Base-by-base conservation (phyloP, 2,797 vertebrate species). In the Notoglanidium macrostoma region DNA sequence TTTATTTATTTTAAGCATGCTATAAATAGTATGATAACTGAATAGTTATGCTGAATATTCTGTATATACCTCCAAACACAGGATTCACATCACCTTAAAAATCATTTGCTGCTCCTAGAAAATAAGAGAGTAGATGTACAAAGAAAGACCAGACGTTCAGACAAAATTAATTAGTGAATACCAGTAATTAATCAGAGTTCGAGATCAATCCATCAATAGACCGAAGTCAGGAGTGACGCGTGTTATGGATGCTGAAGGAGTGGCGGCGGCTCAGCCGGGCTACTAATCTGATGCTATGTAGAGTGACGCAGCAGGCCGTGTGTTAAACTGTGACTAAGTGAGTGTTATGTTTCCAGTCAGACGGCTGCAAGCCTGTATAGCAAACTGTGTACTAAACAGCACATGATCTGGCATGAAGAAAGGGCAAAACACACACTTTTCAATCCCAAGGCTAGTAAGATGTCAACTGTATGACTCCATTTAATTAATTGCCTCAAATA, bases 401-500 rank as follows among this genome's bases (percentile, higher is more conserved):
- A 89, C 82, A 86, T 92, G 90, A 92, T 88, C 92, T 90, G 89
- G 92, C 89, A 63, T 91, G 89, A 88, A 92, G 85, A 92, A 94
- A 93, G 92, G 92, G 89, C 92, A 93, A 86, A 81, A 83, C 21
- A 65, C 40, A 82, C 68, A 61, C 17, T 10, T 84, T 35, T 82
- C 79, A 91, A 21, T 93, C 94, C 93, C 91, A 89, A 90, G 93
- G 93, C 94, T 92, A 92, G 91, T 89, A 90, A 44, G 92, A 94
- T 94, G 92, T 95, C 94, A 94, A 93, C 93, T 94, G 70, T 72
- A 70, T 67, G 44, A 12, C 17, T 59, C 79, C 74, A 61, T 93
- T 90, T 92, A 92, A 92, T 86, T 88, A 89, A 90, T 92, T 92
- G 92, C 91, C 91, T 92, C 81, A 93, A 94, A 94, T 92, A 93